Percentiles rank a stretch among this genome's conserved stretches.
Evolutionary conservation across 2,113 vertebrate genomes (phyloP).

Genomic region (Amazona guildingii): DNA sequence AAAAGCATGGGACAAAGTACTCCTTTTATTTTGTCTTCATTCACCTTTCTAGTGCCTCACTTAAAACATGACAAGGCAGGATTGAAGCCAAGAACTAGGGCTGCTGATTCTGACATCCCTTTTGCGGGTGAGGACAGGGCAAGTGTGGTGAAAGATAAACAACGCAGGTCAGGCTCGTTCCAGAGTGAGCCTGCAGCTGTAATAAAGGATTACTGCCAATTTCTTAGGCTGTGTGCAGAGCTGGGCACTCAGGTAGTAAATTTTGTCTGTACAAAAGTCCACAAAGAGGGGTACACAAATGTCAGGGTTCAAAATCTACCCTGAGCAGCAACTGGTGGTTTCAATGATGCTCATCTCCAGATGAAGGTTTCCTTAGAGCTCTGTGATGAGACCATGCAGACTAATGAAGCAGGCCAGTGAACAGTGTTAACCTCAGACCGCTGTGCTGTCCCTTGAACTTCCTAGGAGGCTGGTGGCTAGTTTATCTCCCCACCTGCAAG

Average conservation of each 20-base stretch:
- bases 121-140: not conserved
- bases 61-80: not conserved
- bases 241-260: not conserved
- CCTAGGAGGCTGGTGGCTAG: not conserved
- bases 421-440: not conserved
- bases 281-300: not conserved
- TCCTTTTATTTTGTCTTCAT: not conserved
- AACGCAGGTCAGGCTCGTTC: not conserved
- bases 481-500: not conserved
- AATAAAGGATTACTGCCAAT: constrained; percentile 25
- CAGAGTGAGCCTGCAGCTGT: not conserved
- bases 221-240: not conserved
- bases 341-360: not conserved
- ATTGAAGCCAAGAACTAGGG: not conserved
- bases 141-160: not conserved
- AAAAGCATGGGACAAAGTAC: accelerated
- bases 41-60: not conserved
- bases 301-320: not conserved
- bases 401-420: not conserved
- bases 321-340: not conserved
- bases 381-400: accelerated
- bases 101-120: not conserved
- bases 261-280: not conserved
- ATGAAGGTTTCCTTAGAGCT: not conserved
- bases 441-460: not conserved